Evolutionary conservation across 2,113 vertebrate species (phyloP), one percentile per base, ranked within the genome.

Genomic region (Alethe diademata): DNA sequence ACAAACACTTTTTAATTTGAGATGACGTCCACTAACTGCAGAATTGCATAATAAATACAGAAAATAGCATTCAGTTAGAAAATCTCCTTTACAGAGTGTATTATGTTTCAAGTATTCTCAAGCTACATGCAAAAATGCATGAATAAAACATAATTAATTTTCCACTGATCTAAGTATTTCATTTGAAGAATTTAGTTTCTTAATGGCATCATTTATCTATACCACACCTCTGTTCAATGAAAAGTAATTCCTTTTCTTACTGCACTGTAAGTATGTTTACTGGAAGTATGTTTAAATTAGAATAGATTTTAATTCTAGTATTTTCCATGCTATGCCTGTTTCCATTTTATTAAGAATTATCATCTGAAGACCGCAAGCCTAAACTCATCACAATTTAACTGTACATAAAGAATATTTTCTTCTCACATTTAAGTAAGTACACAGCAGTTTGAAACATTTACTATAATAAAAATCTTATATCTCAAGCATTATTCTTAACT

Each of bases 201-300:
- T 87, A 94, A 88, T 76, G 66, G 75, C 57, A 90, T 69, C 74
- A 75, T 48, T 76, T 90, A 95, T 57, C 83, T 88, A 91, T 81
- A 64, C 14, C 26, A 57, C 65, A 53, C 58, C 54, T 88, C 54
- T 11, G 12, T 79, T 94, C 79, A 92, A 36, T 71, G 61, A 91
- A 58, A 91, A 97, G 24, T 60, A 96, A 92, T 96, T 96, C 54
- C 31, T 93, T 96, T 85, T 79, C 88, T 93, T 82, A 79, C 61
- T 91, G 25, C n/a, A 84, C 35, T 90, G 60, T 48, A 88, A 78
- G 53, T 35, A 35, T 35, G 35, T 35, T 35, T 35, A 35, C 35
- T 35, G 35, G 51, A 84, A 84, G 94, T 67, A 87, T 19, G 74
- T 92, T 95, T 94, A 82, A 95, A 82, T 91, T 78, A 76, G 74